phyloP scores from a whole-genome alignment of 2,797 vertebrate genomes.

The Mastacembelus armatus region DNA sequence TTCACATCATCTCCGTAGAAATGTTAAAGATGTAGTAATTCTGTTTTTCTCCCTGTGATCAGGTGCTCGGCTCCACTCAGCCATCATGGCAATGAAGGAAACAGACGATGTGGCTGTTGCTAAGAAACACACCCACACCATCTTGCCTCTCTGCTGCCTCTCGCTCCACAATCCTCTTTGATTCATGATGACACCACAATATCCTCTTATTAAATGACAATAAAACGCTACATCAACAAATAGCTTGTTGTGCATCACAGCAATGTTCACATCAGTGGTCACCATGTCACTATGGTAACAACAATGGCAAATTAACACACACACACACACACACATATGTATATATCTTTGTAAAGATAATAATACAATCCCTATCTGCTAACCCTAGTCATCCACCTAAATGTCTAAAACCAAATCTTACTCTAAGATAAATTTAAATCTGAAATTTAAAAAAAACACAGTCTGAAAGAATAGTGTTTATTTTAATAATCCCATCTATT shows the following conservation, averaged over 20 bases:
- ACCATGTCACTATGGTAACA: constrained; percentile 9
- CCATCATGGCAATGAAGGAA: constrained; percentile 51
- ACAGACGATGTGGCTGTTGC: constrained; percentile 72
- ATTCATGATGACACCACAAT: constrained; percentile 26
- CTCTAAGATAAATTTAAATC: too few species aligned
- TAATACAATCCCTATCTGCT: too few species aligned
- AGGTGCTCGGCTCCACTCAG: constrained; percentile 44
- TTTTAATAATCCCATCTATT: too few species aligned
- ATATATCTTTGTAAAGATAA: too few species aligned
- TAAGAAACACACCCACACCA: constrained; percentile 78
- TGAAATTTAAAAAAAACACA: too few species aligned
- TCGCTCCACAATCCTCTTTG: constrained; percentile 31
- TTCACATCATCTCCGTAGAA: background rate
- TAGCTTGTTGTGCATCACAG: background rate
- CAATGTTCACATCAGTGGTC: background rate
- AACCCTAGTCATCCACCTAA: too few species aligned
- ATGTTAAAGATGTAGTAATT: background rate
- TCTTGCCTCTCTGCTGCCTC: constrained; percentile 58
- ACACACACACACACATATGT: too few species aligned
- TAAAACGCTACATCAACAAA: constrained; percentile 10
- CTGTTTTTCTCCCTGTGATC: constrained; percentile 34
- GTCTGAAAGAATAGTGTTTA: too few species aligned
- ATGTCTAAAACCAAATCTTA: too few species aligned
- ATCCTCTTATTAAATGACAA: constrained; percentile 24
- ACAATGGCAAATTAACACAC: background rate